These are phyloP conservation scores for Nymphalis urticae DNA, from an alignment of 2,888 invertebrate species.

Conservation along the genomic window DNA sequence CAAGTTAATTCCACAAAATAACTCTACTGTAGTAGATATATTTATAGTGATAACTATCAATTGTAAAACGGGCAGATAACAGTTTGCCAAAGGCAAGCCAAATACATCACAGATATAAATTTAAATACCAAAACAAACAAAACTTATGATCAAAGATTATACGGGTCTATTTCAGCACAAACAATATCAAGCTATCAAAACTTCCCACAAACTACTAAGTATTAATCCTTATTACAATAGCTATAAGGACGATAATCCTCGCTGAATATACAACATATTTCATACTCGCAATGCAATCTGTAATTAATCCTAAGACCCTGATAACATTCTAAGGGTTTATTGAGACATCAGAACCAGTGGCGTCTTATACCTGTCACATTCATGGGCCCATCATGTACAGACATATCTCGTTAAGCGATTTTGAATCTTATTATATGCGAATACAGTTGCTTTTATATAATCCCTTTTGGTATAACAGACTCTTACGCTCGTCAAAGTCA, in stretches of 20 bases:
- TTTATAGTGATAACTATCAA: too few species aligned
- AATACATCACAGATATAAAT: too few species aligned
- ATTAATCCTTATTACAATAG: slow-evolving; percentile 2
- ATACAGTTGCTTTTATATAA: not conserved
- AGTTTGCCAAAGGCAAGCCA: too few species aligned
- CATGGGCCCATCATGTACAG: slow-evolving; percentile 44
- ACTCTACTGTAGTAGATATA: too few species aligned
- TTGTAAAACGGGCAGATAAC: too few species aligned
- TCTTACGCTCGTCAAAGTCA: not conserved
- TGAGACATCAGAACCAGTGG: slow-evolving; percentile 66
- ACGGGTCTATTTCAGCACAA: slow-evolving; percentile 21
- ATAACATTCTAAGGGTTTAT: slow-evolving; percentile 56
- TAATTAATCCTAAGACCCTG: slow-evolving; percentile 42
- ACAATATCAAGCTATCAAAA: slow-evolving; percentile 15
- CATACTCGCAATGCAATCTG: slow-evolving; percentile 36
- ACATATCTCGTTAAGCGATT: slow-evolving; percentile 28
- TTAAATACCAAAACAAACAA: not conserved
- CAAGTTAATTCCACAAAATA: too few species aligned
- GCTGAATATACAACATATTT: not conserved
- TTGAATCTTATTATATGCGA: slow-evolving; percentile 36
- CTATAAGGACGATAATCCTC: slow-evolving; percentile 4
- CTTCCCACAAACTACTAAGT: not conserved
- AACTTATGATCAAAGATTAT: slow-evolving; percentile 17
- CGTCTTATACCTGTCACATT: slow-evolving; percentile 57
- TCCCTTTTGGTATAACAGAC: not conserved